Percentiles rank a stretch among this genome's conserved stretches.
These are phyloP conservation scores for Siphonodentalium dalli DNA, from an alignment of 2,888 invertebrate species.

Conservation along the genomic window DNA sequence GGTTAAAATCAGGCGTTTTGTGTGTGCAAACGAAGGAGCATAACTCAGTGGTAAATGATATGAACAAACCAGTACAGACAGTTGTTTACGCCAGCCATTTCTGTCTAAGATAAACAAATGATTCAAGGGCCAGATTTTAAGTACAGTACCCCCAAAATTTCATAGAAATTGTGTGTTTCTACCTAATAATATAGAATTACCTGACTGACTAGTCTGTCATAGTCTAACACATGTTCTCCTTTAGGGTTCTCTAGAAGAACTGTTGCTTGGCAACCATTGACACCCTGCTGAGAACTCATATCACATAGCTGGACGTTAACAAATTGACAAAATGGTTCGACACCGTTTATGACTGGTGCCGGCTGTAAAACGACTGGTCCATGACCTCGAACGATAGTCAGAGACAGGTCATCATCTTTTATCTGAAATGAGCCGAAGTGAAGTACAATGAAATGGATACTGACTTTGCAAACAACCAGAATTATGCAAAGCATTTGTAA, in stretches of 20 bases:
- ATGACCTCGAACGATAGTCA: conserved; percentile 71
- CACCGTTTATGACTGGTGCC: conserved; percentile 42
- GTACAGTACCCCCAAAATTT: too few relatives aligned
- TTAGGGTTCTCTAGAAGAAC: conserved; percentile 75
- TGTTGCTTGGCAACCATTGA: conserved; percentile 71
- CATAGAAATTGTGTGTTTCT: too few relatives aligned
- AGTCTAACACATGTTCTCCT: conserved; percentile 34
- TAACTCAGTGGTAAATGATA: too few relatives aligned
- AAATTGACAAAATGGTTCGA: conserved; percentile 67
- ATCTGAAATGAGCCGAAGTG: conserved; percentile 68
- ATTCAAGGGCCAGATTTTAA: too few relatives aligned
- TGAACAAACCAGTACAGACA: too few relatives aligned
- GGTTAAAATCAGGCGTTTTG: too few relatives aligned
- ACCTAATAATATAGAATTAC: too few relatives aligned
- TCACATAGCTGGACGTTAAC: conserved; percentile 76
- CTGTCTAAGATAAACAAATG: too few relatives aligned
- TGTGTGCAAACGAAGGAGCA: too few relatives aligned
- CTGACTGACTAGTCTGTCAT: conserved; percentile 32
- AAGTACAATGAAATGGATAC: not conserved
- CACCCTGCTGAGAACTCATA: conserved; percentile 74
- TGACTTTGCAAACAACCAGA: not conserved
- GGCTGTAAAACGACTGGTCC: conserved; percentile 33
- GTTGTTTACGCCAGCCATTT: too few relatives aligned
- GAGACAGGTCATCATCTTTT: conserved; percentile 77
- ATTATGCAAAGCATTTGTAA: too few relatives aligned